Evolutionary conservation across 1,140 invertebrate genomes (phyloP).

Genomic region (Semibalanus balanoides): DNA sequence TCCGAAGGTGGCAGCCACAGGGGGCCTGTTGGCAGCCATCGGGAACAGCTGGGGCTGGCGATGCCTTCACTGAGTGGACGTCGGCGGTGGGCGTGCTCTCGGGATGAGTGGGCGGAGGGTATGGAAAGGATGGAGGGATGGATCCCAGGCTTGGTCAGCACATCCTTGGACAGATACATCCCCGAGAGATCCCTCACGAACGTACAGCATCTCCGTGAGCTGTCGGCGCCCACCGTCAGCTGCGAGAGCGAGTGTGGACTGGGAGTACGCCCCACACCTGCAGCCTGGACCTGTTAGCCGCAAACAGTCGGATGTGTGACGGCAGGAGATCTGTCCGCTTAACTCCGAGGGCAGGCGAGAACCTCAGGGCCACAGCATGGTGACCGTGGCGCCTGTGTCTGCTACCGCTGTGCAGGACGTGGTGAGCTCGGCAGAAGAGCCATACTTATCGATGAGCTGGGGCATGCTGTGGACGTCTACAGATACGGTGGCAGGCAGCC

Average conservation of each 20-base stretch:
- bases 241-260: neutral
- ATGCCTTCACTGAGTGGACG: neutral
- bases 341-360: neutral
- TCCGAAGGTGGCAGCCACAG: neutral
- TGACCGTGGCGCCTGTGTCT: neutral
- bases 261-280: neutral
- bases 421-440: too few relatives aligned
- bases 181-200: neutral
- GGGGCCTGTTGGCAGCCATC: neutral
- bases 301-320: neutral
- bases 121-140: neutral
- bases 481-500: too few relatives aligned
- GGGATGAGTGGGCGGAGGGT: neutral
- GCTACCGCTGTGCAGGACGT: neutral
- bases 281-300: neutral
- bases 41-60: too few relatives aligned
- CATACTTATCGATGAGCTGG: too few relatives aligned
- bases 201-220: neutral
- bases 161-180: neutral
- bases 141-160: neutral
- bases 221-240: neutral
- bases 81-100: neutral
- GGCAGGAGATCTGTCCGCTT: neutral
- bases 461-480: too few relatives aligned
- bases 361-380: neutral